Percentiles rank a stretch among this genome's conserved stretches.
Conservation (phyloP, 2,888 invertebrate species). For the Napeogenes inachia region DNA sequence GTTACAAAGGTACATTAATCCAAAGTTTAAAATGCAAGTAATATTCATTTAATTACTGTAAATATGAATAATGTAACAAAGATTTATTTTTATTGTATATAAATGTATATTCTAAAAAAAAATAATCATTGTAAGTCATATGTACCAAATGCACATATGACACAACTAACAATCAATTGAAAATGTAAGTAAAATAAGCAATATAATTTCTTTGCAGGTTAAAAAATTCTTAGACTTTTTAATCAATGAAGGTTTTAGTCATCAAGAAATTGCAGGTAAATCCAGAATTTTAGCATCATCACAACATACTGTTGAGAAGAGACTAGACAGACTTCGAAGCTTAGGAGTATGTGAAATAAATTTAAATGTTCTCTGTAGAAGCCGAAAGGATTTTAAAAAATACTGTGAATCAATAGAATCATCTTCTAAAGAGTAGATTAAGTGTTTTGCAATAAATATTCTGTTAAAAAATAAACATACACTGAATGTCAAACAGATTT, state of each 20-base stretch:
- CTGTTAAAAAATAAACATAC: too few species aligned
- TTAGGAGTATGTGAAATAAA: conserved; percentile 67
- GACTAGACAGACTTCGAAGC: conserved; percentile 68
- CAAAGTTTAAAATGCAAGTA: conserved; percentile 4
- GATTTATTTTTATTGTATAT: too few species aligned
- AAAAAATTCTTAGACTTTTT: conserved; percentile 79
- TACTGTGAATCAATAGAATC: conserved; percentile 54
- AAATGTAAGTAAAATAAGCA: background rate
- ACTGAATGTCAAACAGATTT: too few species aligned
- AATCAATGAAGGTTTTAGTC: conserved; percentile 69
- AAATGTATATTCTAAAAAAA: too few species aligned
- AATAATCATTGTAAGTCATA: too few species aligned
- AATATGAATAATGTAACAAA: too few species aligned
- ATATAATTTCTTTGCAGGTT: conserved; percentile 54
- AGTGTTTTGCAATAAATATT: background rate
- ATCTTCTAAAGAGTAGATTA: conserved; percentile 17
- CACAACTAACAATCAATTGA: background rate
- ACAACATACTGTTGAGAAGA: conserved; percentile 72
- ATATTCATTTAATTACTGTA: too few species aligned
- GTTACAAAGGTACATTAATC: conserved; percentile 69
- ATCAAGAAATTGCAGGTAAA: conserved; percentile 72
- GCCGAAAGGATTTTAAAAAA: conserved; percentile 74
- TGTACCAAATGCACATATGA: too few species aligned
- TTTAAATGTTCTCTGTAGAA: conserved; percentile 76
- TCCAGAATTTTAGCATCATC: conserved; percentile 77